These are phyloP conservation scores for Ormyrus labotus DNA, from an alignment of 2,888 invertebrate genomes.

Conservation along the genomic window DNA sequence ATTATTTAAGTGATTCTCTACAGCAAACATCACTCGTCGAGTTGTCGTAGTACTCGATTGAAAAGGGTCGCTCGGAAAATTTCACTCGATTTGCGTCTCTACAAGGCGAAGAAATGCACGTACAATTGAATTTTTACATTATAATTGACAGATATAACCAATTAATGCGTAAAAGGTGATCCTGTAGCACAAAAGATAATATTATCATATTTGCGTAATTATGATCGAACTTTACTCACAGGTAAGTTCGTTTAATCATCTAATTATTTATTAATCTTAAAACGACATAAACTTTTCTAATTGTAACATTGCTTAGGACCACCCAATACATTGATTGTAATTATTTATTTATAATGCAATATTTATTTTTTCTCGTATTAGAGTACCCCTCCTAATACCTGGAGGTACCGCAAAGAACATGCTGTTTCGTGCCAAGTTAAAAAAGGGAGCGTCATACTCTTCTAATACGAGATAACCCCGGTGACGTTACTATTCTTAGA, in stretches of 20 bases:
- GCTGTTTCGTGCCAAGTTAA: constrained; percentile 39
- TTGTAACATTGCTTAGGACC: constrained; percentile 72
- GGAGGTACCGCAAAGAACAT: background rate
- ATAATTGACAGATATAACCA: constrained; percentile 75
- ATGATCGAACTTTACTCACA: background rate
- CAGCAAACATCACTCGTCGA: constrained; percentile 36
- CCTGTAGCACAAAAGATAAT: constrained; percentile 70
- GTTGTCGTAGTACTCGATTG: constrained; percentile 24
- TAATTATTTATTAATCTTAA: constrained; percentile 42
- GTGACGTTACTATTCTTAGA: constrained; percentile 33
- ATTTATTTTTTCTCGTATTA: constrained; percentile 7
- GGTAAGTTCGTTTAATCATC: constrained; percentile 1
- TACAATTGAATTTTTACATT: constrained; percentile 66
- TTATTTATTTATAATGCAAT: constrained; percentile 60
- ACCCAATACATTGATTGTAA: constrained; percentile 73
- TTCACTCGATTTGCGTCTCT: constrained; percentile 36
- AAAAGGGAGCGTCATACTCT: constrained; percentile 39
- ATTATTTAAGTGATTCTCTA: background rate
- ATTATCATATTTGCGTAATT: constrained; percentile 55
- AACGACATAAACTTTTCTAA: constrained; percentile 72
- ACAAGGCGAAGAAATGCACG: constrained; percentile 55
- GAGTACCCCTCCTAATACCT: constrained; percentile 17
- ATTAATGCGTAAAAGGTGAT: constrained; percentile 71
- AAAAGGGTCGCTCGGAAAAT: constrained; percentile 15
- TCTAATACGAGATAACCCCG: constrained; percentile 27